Percentiles rank a stretch among this genome's conserved stretches.
Evolutionary conservation across 2,113 vertebrate species (phyloP).

Genomic region (Pseudolaguvia tuberculata): DNA sequence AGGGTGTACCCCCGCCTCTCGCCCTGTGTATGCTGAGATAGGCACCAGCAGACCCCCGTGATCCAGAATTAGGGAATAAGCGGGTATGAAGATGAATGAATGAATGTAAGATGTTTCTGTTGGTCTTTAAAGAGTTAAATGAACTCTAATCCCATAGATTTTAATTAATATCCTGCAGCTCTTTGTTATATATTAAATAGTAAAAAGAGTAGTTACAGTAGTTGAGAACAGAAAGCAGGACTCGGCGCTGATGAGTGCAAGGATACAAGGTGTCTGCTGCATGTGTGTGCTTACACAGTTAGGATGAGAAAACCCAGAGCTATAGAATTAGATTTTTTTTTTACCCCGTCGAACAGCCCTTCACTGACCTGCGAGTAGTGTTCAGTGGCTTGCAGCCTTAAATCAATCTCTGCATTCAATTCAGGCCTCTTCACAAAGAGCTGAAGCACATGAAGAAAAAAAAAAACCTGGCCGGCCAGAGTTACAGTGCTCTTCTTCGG

Average conservation of each 20-base stretch:
- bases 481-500: constrained; percentile 39
- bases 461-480: constrained; percentile 8
- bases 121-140: not conserved
- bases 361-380: constrained; percentile 35
- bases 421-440: constrained; percentile 45
- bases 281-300: not conserved
- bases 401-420: constrained; percentile 50
- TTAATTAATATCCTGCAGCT: not conserved
- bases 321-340: constrained; percentile 38
- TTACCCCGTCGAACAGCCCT: constrained; percentile 35
- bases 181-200: not conserved
- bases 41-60: no score
- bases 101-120: no score
- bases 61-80: no score
- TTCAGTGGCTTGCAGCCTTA: constrained; percentile 39
- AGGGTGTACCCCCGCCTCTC: no score
- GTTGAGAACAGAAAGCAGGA: not conserved
- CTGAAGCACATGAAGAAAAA: constrained; percentile 32
- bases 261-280: not conserved
- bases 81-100: no score
- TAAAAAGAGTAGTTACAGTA: not conserved
- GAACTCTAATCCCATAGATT: not conserved
- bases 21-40: no score
- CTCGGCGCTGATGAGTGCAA: not conserved
- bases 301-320: constrained; percentile 40